Conservation (phyloP, 2,797 vertebrate genomes). For the Semotilus atromaculatus region DNA sequence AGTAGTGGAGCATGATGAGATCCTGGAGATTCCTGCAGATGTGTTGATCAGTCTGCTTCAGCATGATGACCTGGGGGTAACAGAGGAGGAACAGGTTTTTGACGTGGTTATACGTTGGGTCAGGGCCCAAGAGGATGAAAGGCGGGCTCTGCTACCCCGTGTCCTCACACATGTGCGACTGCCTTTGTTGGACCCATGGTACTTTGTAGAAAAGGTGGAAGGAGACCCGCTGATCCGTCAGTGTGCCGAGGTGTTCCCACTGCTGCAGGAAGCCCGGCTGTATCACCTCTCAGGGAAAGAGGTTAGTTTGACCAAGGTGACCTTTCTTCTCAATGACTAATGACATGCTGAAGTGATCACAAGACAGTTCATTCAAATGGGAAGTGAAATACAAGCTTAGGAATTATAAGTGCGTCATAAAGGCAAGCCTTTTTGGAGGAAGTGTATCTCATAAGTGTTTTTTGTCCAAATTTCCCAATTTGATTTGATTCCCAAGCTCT, state of each 20-base stretch:
- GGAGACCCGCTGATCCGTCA: constrained; percentile 85
- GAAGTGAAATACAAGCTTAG: constrained; percentile 16
- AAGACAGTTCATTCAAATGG: neutral
- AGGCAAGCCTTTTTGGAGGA: neutral
- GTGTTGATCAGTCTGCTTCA: constrained; percentile 83
- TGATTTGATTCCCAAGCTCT: neutral
- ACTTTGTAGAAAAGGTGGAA: constrained; percentile 94
- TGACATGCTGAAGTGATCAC: constrained; percentile 4
- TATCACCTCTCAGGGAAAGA: constrained; percentile 93
- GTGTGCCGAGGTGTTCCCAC: constrained; percentile 87
- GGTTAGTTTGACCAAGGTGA: constrained; percentile 71
- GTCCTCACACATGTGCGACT: constrained; percentile 86
- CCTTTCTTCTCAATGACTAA: neutral
- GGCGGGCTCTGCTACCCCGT: constrained; percentile 76
- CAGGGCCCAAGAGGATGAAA: constrained; percentile 77
- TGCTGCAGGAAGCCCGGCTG: constrained; percentile 91
- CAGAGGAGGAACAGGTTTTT: constrained; percentile 88
- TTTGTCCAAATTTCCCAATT: neutral
- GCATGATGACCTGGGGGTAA: constrained; percentile 89
- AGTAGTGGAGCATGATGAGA: constrained; percentile 86
- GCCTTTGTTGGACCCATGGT: constrained; percentile 91
- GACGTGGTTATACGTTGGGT: constrained; percentile 92
- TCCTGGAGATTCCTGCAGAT: constrained; percentile 84
- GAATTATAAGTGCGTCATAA: neutral
- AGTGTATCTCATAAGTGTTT: neutral